phyloP scores from a whole-genome alignment of 1,140 invertebrate genomes.

The Drosophila takahashii region DNA sequence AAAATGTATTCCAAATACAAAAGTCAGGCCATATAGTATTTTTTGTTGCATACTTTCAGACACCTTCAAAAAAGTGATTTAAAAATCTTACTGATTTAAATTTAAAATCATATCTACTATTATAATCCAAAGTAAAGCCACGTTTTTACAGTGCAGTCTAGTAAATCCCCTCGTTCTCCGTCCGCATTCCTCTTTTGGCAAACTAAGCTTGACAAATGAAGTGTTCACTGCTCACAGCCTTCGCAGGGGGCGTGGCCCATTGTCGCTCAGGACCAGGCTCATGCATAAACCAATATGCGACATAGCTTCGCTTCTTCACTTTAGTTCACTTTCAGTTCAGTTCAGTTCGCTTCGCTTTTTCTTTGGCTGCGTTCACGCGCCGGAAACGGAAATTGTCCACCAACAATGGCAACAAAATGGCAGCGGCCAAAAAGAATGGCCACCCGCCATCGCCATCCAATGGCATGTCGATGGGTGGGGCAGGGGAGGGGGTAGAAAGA shows the following conservation, averaged over 20 bases:
- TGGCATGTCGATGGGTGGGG: constrained; percentile 3
- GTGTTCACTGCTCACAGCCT: constrained; percentile 50
- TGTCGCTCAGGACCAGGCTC: constrained; percentile 47
- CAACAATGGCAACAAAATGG: constrained; percentile 77
- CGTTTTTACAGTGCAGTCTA: constrained; percentile 14
- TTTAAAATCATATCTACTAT: no score
- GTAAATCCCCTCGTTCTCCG: not conserved
- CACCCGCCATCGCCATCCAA: constrained; percentile 37
- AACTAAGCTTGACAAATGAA: constrained; percentile 73
- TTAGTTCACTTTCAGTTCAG: constrained; percentile 10
- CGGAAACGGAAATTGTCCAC: constrained; percentile 80
- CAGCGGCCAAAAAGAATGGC: constrained; percentile 61
- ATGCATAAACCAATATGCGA: constrained; percentile 79
- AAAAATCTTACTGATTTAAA: no score
- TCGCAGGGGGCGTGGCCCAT: constrained; percentile 14
- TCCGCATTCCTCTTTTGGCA: constrained; percentile 15
- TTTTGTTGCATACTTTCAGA: no score
- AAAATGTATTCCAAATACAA: no score
- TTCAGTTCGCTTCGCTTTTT: constrained; percentile 29
- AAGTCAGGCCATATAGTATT: no score
- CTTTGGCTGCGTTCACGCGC: constrained; percentile 65
- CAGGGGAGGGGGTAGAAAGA: not conserved
- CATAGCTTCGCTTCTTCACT: constrained; percentile 27
- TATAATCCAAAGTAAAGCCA: no score
- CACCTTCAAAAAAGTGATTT: no score